Percentiles rank a stretch among this genome's conserved stretches.
phyloP scores from a whole-genome alignment of 2,113 vertebrate genomes.

The Pangasianodon gigas region DNA sequence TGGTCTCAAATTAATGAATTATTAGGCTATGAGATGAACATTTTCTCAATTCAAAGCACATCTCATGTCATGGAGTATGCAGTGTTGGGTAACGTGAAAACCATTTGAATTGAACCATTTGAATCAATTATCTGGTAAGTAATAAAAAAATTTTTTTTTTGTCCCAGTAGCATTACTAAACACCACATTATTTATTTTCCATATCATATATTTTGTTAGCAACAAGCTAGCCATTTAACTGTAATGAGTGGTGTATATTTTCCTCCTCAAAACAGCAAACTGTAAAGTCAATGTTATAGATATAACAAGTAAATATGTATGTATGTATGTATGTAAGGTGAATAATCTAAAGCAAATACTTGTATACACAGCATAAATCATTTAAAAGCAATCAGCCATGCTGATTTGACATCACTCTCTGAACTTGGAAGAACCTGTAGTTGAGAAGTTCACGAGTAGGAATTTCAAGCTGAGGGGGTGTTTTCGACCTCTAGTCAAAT shows the following conservation, averaged over 20 bases:
- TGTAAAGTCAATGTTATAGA: not conserved
- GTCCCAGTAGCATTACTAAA: not conserved
- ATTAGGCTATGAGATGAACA: not conserved
- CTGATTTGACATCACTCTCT: not conserved
- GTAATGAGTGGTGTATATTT: not conserved
- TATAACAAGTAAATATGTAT: not conserved
- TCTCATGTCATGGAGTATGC: too few species aligned
- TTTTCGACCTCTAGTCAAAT: not conserved
- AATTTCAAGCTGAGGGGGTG: not conserved
- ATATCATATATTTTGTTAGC: not conserved
- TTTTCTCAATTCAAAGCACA: not conserved
- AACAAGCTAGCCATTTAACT: not conserved
- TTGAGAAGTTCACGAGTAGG: not conserved
- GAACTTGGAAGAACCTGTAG: not conserved
- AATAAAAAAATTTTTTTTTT: not conserved
- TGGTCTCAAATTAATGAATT: not conserved
- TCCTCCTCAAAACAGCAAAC: not conserved
- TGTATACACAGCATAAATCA: not conserved
- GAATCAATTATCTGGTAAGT: not conserved
- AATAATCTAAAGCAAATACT: not conserved
- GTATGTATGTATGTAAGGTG: not conserved
- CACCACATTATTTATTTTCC: not conserved
- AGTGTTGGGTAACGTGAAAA: too few species aligned
- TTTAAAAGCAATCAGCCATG: not conserved
- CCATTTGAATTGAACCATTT: not conserved